Conservation (phyloP, 2,113 vertebrate species). For the Peromyscus californicus region DNA sequence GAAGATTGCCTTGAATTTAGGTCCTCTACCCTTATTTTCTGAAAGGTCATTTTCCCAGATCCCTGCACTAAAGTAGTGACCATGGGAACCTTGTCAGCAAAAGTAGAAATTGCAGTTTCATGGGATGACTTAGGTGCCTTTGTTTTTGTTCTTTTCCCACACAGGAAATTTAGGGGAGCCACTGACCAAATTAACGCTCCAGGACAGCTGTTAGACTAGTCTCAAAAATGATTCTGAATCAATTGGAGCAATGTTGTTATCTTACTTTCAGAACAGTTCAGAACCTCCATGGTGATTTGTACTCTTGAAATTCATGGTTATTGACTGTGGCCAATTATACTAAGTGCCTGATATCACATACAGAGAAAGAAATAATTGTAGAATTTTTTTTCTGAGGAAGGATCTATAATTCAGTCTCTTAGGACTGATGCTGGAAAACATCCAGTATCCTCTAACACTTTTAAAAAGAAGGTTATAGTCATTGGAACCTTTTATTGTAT, state of each 20-base stretch:
- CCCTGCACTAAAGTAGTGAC: background rate
- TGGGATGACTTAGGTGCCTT: background rate
- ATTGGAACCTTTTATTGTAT: conserved; percentile 54
- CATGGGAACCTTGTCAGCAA: background rate
- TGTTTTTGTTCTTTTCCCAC: conserved; percentile 43
- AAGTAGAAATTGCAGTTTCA: background rate
- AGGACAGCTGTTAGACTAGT: background rate
- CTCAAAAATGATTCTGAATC: conserved; percentile 36
- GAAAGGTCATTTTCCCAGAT: background rate
- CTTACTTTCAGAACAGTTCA: conserved; percentile 59
- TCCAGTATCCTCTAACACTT: conserved; percentile 43
- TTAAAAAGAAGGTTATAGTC: conserved; percentile 54
- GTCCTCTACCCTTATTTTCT: background rate
- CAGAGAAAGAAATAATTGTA: conserved; percentile 61
- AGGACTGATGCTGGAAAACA: conserved; percentile 48
- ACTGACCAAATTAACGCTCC: conserved; percentile 7
- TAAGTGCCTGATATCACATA: background rate
- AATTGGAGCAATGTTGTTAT: background rate
- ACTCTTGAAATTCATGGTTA: conserved; percentile 52
- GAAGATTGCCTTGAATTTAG: background rate
- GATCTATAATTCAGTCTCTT: conserved; percentile 62
- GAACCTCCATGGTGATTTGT: conserved; percentile 32
- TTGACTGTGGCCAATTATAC: conserved; percentile 47
- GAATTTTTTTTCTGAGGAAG: conserved; percentile 41
- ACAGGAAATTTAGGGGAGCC: conserved; percentile 21